Evolutionary conservation across 2,888 invertebrate genomes (phyloP).

Genomic region (Tetanocera ferruginea): DNA sequence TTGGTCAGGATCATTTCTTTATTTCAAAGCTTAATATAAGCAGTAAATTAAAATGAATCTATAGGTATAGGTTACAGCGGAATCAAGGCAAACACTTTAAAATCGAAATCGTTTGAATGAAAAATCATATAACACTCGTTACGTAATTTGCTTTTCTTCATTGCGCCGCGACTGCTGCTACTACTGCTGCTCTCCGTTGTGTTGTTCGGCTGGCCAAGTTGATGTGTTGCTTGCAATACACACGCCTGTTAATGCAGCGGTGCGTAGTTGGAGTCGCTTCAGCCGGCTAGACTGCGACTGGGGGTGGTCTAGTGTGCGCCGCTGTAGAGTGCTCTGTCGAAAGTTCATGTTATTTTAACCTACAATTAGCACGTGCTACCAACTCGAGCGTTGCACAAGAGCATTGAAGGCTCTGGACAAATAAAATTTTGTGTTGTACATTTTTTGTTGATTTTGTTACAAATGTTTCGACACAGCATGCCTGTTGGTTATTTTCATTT

Average conservation of each 20-base stretch:
- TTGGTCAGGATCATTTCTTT: too few species aligned
- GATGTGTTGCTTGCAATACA: neutral
- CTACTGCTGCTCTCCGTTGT: neutral
- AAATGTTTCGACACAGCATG: neutral
- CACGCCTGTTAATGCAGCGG: neutral
- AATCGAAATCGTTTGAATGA: constrained; percentile 11
- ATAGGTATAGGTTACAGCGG: neutral
- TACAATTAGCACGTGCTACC: constrained; percentile 63
- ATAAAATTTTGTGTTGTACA: neutral
- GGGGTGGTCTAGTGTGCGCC: neutral
- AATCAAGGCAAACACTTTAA: neutral
- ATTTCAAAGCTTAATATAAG: too few species aligned
- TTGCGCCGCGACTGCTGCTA: constrained; percentile 7
- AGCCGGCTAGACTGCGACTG: neutral
- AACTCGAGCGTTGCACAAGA: constrained; percentile 11
- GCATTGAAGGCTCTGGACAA: neutral
- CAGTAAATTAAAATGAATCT: too few species aligned
- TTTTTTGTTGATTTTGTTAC: neutral
- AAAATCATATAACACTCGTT: constrained; percentile 53
- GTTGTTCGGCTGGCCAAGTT: constrained; percentile 8
- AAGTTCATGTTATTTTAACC: constrained; percentile 56
- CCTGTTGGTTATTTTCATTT: constrained; percentile 6
- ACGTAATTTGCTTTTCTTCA: constrained; percentile 48
- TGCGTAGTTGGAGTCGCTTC: neutral
- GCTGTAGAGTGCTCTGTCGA: neutral